Conservation (phyloP, 2,113 vertebrate species). For the Sarotherodon lohbergeri region DNA sequence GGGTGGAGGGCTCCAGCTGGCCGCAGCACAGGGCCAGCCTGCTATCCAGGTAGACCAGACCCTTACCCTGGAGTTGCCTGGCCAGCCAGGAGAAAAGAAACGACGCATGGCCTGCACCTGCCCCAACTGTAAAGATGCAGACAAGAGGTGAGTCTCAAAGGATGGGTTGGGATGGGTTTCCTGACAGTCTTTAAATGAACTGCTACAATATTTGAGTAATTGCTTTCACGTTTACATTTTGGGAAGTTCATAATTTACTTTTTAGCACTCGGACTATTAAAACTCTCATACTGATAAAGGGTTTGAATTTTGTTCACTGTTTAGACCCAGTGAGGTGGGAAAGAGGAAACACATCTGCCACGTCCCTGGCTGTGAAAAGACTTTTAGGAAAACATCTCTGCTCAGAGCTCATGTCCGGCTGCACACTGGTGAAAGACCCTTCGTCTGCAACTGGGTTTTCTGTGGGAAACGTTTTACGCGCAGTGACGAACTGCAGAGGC, state of each 20-base stretch:
- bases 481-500: constrained; percentile 91
- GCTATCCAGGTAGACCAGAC: constrained; percentile 90
- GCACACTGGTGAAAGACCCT: constrained; percentile 92
- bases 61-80: constrained; percentile 79
- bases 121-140: constrained; percentile 96
- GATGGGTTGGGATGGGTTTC: background rate
- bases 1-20: constrained; percentile 87
- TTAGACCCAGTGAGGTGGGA: constrained; percentile 86
- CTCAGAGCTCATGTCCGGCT: constrained; percentile 91
- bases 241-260: background rate
- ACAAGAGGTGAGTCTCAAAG: constrained; percentile 79
- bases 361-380: constrained; percentile 90
- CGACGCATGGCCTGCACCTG: constrained; percentile 95
- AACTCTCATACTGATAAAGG: background rate
- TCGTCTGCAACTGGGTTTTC: constrained; percentile 95
- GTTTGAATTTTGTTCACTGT: background rate
- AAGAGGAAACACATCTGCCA: constrained; percentile 98
- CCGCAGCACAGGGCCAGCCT: constrained; percentile 79
- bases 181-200: no score
- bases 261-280: background rate
- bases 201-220: background rate
- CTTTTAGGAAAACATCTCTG: constrained; percentile 93
- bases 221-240: background rate
- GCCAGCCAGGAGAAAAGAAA: constrained; percentile 87
- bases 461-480: constrained; percentile 95